Percentiles rank a stretch among this genome's conserved stretches.
Evolutionary conservation across 2,797 vertebrate genomes (phyloP).

Genomic region (Lepilemur ruficaudatus): DNA sequence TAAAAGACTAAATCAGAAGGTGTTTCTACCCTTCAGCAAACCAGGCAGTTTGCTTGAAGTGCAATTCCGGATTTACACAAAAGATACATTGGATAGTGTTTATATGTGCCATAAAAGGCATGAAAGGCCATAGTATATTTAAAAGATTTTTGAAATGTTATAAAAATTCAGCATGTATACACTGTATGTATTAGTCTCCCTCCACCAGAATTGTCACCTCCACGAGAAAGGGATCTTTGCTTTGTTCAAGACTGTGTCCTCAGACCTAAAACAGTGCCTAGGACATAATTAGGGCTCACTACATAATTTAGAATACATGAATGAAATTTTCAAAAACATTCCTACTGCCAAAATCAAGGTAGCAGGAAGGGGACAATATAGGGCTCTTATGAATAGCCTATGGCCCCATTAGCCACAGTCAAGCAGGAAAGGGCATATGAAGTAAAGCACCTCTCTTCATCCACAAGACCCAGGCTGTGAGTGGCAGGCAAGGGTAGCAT

Average conservation of each 20-base stretch:
- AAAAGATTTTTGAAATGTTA: slow-evolving; percentile 24
- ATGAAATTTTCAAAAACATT: background rate
- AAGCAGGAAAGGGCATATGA: background rate
- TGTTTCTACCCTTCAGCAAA: slow-evolving; percentile 27
- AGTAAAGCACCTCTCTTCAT: background rate
- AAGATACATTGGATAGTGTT: background rate
- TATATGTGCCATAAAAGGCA: background rate
- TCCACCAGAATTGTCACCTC: background rate
- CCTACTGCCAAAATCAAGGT: background rate
- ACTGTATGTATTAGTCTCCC: background rate
- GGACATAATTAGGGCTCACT: background rate
- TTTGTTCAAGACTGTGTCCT: background rate
- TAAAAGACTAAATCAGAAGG: slow-evolving; percentile 55
- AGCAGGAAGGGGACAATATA: background rate
- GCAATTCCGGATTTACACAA: background rate
- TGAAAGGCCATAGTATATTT: background rate
- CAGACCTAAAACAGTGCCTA: background rate
- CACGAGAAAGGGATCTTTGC: background rate
- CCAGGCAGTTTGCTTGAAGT: slow-evolving; percentile 25
- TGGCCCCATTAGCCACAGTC: background rate
- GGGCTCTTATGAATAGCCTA: background rate
- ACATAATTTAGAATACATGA: background rate
- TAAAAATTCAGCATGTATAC: background rate
- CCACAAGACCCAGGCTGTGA: background rate
- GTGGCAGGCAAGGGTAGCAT: background rate